Evolutionary conservation across 2,797 vertebrate species (phyloP).

Genomic region (Poeciliopsis presidionis): DNA sequence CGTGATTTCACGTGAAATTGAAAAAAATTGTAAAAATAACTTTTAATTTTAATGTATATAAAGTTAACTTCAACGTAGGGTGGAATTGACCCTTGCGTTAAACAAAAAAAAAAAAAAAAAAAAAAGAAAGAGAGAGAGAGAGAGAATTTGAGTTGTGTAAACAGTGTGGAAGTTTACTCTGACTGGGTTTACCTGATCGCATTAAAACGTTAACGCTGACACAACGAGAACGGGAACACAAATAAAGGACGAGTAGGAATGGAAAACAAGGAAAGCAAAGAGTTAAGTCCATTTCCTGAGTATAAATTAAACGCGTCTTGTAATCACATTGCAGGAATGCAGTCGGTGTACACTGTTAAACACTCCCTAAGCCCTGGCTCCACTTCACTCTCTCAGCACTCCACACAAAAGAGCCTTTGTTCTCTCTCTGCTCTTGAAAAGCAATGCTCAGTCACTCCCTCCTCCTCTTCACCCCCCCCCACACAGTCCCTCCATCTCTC

Average conservation of each 20-base stretch:
- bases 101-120: neutral
- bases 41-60: neutral
- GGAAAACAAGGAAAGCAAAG: conserved; percentile 68
- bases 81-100: neutral
- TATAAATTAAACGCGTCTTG: conserved; percentile 86
- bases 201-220: conserved; percentile 38
- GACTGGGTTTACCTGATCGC: conserved; percentile 20
- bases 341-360: conserved; percentile 85
- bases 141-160: neutral
- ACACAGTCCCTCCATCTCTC: neutral
- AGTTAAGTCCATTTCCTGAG: conserved; percentile 85
- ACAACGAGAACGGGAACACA: conserved; percentile 26
- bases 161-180: conserved; percentile 17
- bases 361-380: conserved; percentile 85
- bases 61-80: neutral
- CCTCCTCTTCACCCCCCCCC: conserved; percentile 31
- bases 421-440: conserved; percentile 84
- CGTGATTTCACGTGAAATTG: neutral
- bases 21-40: neutral
- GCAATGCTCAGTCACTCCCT: conserved; percentile 78
- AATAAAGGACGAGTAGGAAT: conserved; percentile 48
- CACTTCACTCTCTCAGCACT: conserved; percentile 83
- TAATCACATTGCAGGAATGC: conserved; percentile 87
- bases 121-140: too few species aligned
- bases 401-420: conserved; percentile 86